phyloP scores from a whole-genome alignment of 35 echinoderm and acorn worm genomes.

The Lytechinus variegatus region DNA sequence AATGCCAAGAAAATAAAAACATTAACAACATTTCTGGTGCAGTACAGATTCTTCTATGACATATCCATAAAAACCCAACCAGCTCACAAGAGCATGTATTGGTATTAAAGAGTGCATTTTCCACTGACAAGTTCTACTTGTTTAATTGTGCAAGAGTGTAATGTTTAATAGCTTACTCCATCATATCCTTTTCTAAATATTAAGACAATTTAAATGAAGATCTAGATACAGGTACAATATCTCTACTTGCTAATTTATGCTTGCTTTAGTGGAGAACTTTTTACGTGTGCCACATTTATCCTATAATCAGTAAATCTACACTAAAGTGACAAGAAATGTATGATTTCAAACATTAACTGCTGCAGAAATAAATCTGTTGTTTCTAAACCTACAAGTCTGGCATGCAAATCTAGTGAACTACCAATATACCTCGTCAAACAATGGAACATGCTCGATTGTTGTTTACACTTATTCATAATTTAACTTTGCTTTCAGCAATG shows the following conservation, averaged over 20 bases:
- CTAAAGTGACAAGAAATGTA: not conserved
- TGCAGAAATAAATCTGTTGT: not conserved
- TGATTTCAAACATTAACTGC: not conserved
- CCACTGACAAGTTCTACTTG: too few species aligned
- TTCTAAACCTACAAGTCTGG: not conserved
- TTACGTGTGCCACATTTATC: not conserved
- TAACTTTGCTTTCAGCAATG: not conserved
- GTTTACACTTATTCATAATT: not conserved
- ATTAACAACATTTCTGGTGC: not conserved
- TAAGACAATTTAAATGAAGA: not conserved
- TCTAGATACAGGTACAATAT: not conserved
- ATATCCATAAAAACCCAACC: too few species aligned
- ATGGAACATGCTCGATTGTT: not conserved
- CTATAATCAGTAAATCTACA: not conserved
- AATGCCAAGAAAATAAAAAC: not conserved
- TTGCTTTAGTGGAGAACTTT: not conserved
- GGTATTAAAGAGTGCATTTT: too few species aligned
- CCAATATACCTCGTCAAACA: not conserved
- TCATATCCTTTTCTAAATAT: too few species aligned
- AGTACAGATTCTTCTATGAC: not conserved
- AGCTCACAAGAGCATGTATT: too few species aligned
- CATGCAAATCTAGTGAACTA: not conserved
- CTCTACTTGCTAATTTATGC: not conserved
- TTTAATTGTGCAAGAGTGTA: too few species aligned
- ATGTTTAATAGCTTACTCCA: too few species aligned